Evolutionary conservation across 2,113 vertebrate genomes (phyloP), one percentile per base, ranked within the genome.

Genomic region (Motacilla alba): DNA sequence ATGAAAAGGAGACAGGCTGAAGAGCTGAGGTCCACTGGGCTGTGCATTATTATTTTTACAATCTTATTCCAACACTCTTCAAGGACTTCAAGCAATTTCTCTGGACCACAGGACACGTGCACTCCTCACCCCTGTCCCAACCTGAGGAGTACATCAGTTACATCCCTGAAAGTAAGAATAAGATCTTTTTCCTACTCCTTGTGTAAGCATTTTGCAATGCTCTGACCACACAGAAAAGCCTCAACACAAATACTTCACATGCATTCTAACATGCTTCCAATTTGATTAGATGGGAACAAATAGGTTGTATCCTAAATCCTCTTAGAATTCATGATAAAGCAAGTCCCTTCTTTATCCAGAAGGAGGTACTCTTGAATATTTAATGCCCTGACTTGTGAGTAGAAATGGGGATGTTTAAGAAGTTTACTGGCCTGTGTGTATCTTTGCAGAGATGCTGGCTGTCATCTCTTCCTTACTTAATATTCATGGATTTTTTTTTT

Each of bases 1-100:
- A 46, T 3, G 35, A n/a, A 80, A 83, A 81, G 22, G 11, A 39
- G 13, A 63, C 0, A 0, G 26, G 31, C 30, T 68, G 58, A 69
- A 81, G 22, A 94, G 28, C 46, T 81, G 64, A 81, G 13, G 37
- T 66, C 27, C 37, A 17, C 31, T 64, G 47, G 23, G 28, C 23
- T 60, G 39, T 0, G 1, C 11, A 39, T 43, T 69, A 31, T 37
- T 81, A 52, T 60, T 90, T 83, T 43, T 73, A 64, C 4, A 44
- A n/a, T 31, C 22, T 78, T 43, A 50, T 11, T 35, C 14, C 21
- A 83, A 44, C 41, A 62, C 7, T 50, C 33, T 67, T 63, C 22
- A 43, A 79, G n/a, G 23, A 66, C 33, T 83, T 76, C 1, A 64
- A 64, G 44, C 5, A 16, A 60, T 64, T 85, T 90, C 44, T 76